Base-by-base conservation (phyloP, 2,113 vertebrate genomes). In the Poicephalus meyeri region DNA sequence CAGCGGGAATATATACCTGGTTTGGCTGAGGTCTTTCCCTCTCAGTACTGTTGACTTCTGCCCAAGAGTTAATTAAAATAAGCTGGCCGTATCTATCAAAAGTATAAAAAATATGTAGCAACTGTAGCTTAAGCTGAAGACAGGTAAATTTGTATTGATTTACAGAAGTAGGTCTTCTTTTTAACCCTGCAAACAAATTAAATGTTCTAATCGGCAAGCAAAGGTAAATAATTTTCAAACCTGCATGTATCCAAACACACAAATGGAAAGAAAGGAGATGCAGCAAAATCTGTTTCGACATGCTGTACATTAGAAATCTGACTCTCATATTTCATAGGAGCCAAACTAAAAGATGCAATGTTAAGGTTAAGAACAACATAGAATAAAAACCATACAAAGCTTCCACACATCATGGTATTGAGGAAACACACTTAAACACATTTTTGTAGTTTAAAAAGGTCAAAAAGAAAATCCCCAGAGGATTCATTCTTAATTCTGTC, bases 241-340 rank as follows among this genome's bases (percentile, higher is more conserved):
- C 16, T 66, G n/a, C 33, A 47, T n/a, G 31, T 16, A 92, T 33
- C 21, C 58, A 88, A 86, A 87, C 58, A 82, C 41, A 86, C 12
- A 86, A 91, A 83, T 1, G 10, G 41, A 69, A 82, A 84, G 80
- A 41, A 81, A 29, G 31, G 49, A 84, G 60, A 94, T 80, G 81
- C 61, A 88, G 89, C 68, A 94, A 93, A 96, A 83, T 93, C 88
- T 94, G 93, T 95, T 83, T 33, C 26, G 50, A 89, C 94, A 91
- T 0, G 91, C 78, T 77, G 23, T 63, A 71, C 35, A 2, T 85
- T 73, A 80, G 81, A 87, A 96, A 94, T 64, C 55, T 41, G 79
- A 93, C 61, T 84, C 93, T 70, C 55, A 1, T 46, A 80, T 82
- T 91, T 89, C 85, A 53, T 13, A 81, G 78, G 10, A 91, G 65